A percentile compares a stretch with the other conserved stretches of the same genome.
phyloP scores from a whole-genome alignment of 2,113 vertebrate species.

The Ondatra zibethicus region DNA sequence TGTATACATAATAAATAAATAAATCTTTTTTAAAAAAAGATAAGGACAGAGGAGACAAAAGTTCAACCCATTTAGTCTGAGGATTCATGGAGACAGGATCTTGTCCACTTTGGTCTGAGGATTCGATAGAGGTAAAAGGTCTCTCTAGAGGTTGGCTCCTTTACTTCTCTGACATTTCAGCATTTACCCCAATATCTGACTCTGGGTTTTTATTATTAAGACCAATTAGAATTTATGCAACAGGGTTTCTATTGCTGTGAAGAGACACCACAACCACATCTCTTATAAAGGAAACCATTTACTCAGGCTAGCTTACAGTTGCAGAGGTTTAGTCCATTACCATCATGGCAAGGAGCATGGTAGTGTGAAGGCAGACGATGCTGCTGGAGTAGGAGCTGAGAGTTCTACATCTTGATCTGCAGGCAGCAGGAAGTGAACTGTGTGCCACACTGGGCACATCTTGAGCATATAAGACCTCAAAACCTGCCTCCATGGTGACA shows the following conservation, averaged over 20 bases:
- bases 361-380: neutral
- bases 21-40: no score
- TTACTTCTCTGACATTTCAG: no score
- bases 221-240: no score
- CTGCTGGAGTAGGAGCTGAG: neutral
- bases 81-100: no score
- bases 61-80: no score
- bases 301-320: neutral
- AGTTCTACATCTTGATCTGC: neutral
- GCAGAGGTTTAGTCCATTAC: neutral
- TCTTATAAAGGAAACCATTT: neutral
- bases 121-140: no score
- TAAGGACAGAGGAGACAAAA: no score
- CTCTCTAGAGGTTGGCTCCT: no score
- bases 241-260: neutral
- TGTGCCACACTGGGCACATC: neutral
- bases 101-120: no score
- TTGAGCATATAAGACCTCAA: neutral
- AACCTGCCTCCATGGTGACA: neutral
- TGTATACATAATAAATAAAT: no score
- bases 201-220: no score
- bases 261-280: neutral
- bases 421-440: neutral
- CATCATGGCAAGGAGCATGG: neutral
- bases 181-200: no score